phyloP scores from a whole-genome alignment of 2,797 vertebrate species.

The Glyptemys insculpta region DNA sequence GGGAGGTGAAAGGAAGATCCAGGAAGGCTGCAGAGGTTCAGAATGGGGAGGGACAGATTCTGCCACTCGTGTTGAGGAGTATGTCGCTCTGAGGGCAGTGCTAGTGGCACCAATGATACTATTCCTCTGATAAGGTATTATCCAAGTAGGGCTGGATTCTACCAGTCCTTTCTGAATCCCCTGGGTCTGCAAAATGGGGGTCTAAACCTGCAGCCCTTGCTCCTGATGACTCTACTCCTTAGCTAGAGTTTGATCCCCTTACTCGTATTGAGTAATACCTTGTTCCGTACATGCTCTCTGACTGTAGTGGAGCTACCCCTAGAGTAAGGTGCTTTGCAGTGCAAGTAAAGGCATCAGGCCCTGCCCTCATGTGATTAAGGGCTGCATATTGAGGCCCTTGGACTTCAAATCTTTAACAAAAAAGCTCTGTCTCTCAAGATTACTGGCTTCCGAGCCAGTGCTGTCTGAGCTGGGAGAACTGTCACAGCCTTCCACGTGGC shows the following conservation, averaged over 20 bases:
- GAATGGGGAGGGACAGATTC: not conserved
- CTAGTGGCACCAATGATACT: too few species aligned
- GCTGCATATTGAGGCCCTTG: fast-evolving
- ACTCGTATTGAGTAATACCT: not conserved
- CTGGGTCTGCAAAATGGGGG: not conserved
- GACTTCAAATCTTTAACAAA: not conserved
- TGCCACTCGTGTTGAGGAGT: not conserved
- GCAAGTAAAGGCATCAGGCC: not conserved
- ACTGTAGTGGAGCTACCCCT: not conserved
- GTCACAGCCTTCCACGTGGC: not conserved
- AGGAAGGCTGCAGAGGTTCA: not conserved
- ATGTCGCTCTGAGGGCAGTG: not conserved
- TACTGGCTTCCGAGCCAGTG: not conserved
- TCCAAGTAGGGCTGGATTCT: not conserved
- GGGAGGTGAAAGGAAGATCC: not conserved
- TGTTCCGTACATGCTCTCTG: not conserved
- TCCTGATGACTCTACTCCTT: not conserved
- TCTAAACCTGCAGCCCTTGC: not conserved
- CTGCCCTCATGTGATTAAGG: not conserved
- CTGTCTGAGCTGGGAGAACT: not conserved
- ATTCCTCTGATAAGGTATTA: not conserved
- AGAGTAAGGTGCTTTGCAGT: not conserved
- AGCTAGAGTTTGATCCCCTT: not conserved
- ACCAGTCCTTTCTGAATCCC: not conserved
- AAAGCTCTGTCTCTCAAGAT: not conserved